Percentiles rank a stretch among this genome's conserved stretches.
These are phyloP conservation scores for Catocala fraxini DNA, from an alignment of 2,888 invertebrate species.

Conservation along the genomic window DNA sequence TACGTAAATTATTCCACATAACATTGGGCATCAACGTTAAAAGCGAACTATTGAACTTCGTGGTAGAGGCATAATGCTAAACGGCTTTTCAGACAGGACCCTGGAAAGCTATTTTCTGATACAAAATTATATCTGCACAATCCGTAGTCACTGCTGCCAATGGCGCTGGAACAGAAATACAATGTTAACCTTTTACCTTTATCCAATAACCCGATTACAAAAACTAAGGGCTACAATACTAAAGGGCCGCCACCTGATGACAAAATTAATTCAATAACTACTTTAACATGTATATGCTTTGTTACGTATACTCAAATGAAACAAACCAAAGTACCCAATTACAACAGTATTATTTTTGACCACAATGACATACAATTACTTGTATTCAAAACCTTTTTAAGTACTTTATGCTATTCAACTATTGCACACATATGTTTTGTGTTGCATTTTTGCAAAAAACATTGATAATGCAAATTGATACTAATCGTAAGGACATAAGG, in stretches of 20 bases:
- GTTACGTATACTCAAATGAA: slow-evolving; percentile 46
- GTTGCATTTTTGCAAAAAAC: slow-evolving; percentile 32
- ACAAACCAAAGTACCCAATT: slow-evolving; percentile 59
- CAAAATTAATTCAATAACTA: slow-evolving; percentile 23
- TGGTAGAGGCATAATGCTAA: too few relatives aligned
- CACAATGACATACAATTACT: slow-evolving; percentile 71
- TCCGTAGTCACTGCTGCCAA: too few relatives aligned
- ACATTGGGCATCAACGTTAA: too few relatives aligned
- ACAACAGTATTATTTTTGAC: slow-evolving; percentile 52
- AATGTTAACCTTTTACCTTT: too few relatives aligned
- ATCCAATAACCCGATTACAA: slow-evolving; percentile 1
- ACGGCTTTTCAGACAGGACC: too few relatives aligned
- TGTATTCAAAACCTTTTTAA: slow-evolving; percentile 49
- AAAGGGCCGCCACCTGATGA: too few relatives aligned
- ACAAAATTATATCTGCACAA: too few relatives aligned
- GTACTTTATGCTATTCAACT: slow-evolving; percentile 65
- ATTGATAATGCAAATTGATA: slow-evolving; percentile 1
- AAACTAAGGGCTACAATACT: too few relatives aligned
- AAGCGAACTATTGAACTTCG: too few relatives aligned
- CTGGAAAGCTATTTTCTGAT: too few relatives aligned
- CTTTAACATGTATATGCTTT: slow-evolving; percentile 45
- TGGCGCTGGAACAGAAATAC: too few relatives aligned
- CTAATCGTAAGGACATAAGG: rapidly evolving
- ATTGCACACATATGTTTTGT: slow-evolving; percentile 70
- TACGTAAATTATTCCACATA: too few relatives aligned